phyloP scores from a whole-genome alignment of 2,113 vertebrate species.

The Mionectes macconnelli region DNA sequence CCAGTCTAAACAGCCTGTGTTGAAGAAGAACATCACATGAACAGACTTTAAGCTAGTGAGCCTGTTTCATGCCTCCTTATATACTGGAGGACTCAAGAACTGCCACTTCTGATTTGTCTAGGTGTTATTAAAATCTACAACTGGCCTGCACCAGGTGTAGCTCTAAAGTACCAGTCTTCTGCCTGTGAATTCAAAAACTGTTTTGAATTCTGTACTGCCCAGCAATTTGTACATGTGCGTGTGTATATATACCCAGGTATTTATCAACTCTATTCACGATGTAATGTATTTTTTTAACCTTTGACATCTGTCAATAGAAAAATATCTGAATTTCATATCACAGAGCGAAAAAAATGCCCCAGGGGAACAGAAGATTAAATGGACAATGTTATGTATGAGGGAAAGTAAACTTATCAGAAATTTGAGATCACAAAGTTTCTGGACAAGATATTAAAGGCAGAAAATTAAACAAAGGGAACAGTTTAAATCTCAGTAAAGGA shows the following conservation, averaged over 20 bases:
- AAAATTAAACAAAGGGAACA: background rate
- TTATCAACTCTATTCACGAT: background rate
- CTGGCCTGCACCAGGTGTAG: background rate
- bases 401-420: background rate
- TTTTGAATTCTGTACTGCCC: background rate
- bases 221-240: rapidly evolving
- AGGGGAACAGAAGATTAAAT: background rate
- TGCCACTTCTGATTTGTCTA: background rate
- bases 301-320: background rate
- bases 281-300: background rate
- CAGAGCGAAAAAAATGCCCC: background rate
- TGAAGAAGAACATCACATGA: background rate
- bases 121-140: background rate
- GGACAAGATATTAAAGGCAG: background rate
- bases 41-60: background rate
- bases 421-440: background rate
- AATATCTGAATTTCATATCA: background rate
- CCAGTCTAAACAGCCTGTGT: background rate
- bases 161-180: background rate
- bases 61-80: background rate
- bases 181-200: background rate
- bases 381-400: background rate
- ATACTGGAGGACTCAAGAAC: background rate
- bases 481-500: background rate
- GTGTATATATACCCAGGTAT: rapidly evolving